Evolutionary conservation across 2,888 invertebrate genomes (phyloP).

Genomic region (Mycalesis mineus): DNA sequence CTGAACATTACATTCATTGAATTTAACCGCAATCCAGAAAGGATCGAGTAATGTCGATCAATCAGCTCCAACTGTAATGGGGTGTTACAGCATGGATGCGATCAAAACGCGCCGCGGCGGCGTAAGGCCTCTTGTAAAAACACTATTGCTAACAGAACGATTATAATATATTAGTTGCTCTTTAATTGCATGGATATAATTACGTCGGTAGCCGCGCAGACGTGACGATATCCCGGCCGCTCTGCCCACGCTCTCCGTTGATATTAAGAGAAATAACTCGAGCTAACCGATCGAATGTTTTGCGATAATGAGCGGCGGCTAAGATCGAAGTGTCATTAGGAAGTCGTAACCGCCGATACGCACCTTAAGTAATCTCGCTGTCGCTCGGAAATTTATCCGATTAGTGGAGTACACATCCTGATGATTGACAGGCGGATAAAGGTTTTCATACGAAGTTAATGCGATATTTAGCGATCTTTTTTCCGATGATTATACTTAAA

Average conservation of each 20-base stretch:
- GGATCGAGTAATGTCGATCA: conserved; percentile 42
- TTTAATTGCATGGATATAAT: conserved; percentile 77
- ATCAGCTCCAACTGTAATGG: conserved; percentile 47
- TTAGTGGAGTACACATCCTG: conserved; percentile 58
- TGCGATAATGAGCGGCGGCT: conserved; percentile 71
- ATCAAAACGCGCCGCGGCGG: conserved; percentile 54
- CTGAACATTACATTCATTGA: neutral
- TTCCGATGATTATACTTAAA: too few relatives aligned
- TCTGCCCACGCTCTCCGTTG: conserved; percentile 53
- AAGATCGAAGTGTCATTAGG: conserved; percentile 77
- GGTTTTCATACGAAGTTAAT: neutral
- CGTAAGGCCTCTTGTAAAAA: conserved; percentile 65
- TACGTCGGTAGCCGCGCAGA: conserved; percentile 65
- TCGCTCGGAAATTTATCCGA: conserved; percentile 64
- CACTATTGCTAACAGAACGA: conserved; percentile 70
- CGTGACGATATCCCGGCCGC: conserved; percentile 74
- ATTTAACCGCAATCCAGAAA: conserved; percentile 29
- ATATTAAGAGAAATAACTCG: conserved; percentile 76
- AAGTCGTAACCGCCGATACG: conserved; percentile 71
- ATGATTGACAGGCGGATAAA: conserved; percentile 12
- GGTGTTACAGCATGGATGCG: conserved; percentile 54
- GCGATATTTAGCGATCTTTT: too few relatives aligned
- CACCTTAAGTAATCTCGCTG: conserved; percentile 67
- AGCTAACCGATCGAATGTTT: conserved; percentile 71
- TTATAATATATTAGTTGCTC: conserved; percentile 77